Base-by-base conservation (phyloP, 2,113 vertebrate genomes). In the Phylloscopus whistleri region DNA sequence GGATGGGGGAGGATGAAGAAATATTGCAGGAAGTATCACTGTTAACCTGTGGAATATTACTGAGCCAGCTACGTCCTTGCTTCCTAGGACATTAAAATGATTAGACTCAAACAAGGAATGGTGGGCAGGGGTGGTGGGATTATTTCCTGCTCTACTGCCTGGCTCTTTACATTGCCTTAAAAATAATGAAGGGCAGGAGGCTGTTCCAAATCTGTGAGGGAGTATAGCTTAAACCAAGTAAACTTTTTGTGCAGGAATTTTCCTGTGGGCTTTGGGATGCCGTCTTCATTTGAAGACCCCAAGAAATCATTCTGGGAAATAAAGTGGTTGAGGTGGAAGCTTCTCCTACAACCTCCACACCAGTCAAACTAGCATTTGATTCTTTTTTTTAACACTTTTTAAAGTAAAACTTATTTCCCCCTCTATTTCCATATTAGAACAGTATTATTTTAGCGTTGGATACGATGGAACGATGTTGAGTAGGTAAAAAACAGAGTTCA, bases 131-230 rank as follows among this genome's bases (percentile, higher is more conserved):
- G 46, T 48, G 20, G 46, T 48, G 3, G 60, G 39, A 39, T 60
- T 31, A 51, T 52, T 88, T 84, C 30, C 26, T 74, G 44, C 41
- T 85, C 35, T 81, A 48, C 20, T 10, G 30, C 26, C 35, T 60
- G 31, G 9, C 7, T 82, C 9, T 90, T 90, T 0, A 3, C 11
- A 23, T 44, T 72, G n/a, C 9, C 21, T 72, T 58, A 30, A 52
- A 81, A 79, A 79, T 69, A 88, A 55, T 37, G n/a, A 26, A 30
- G 15, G 15, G 41, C 46, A 74, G 55, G 66, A 82, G 30, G 30
- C 39, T 81, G 28, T 16, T 72, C 5, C 3, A 1, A 78, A 17
- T 87, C 43, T 0, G 0, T 35, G 10, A 91, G 43, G 52, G n/a
- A 58, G 4, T 21, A 18, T 16, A 33, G 23, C 21, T 76, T n/a